phyloP scores from a whole-genome alignment of 2,113 vertebrate species.

The Notothenia coriiceps region DNA sequence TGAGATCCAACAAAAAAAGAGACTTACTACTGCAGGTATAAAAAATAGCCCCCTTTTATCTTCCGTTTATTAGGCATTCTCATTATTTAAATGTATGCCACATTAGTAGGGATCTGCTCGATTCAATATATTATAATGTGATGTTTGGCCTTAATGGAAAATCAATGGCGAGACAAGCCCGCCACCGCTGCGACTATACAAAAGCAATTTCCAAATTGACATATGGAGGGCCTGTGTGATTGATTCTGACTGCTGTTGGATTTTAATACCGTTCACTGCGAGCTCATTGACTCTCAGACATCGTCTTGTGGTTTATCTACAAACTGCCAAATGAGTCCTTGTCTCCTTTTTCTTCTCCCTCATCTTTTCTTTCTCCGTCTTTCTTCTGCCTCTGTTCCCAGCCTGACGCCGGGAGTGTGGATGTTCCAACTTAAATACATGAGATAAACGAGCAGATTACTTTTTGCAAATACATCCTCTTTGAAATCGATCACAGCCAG shows the following conservation, averaged over 20 bases:
- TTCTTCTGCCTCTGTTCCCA: neutral
- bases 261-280: constrained; percentile 81
- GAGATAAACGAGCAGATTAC: constrained; percentile 47
- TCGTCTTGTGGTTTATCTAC: constrained; percentile 78
- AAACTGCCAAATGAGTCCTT: constrained; percentile 74
- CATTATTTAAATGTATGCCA: constrained; percentile 78
- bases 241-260: constrained; percentile 82
- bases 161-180: constrained; percentile 83
- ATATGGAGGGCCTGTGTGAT: constrained; percentile 78
- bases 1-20: neutral
- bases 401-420: neutral
- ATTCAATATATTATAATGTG: constrained; percentile 84
- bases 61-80: constrained; percentile 54
- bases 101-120: constrained; percentile 74
- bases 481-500: constrained; percentile 34
- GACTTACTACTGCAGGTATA: constrained; percentile 7
- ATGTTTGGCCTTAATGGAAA: constrained; percentile 84
- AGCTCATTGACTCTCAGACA: constrained; percentile 83
- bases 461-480: constrained; percentile 21
- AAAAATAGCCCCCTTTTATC: constrained; percentile 27
- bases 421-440: constrained; percentile 36
- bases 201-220: constrained; percentile 85
- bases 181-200: constrained; percentile 78
- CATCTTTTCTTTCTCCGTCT: constrained; percentile 19
- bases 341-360: constrained; percentile 58